Evolutionary conservation across 2,888 invertebrate species (phyloP), one percentile per base, ranked within the genome.

Genomic region (Phoenoteleia sp.): DNA sequence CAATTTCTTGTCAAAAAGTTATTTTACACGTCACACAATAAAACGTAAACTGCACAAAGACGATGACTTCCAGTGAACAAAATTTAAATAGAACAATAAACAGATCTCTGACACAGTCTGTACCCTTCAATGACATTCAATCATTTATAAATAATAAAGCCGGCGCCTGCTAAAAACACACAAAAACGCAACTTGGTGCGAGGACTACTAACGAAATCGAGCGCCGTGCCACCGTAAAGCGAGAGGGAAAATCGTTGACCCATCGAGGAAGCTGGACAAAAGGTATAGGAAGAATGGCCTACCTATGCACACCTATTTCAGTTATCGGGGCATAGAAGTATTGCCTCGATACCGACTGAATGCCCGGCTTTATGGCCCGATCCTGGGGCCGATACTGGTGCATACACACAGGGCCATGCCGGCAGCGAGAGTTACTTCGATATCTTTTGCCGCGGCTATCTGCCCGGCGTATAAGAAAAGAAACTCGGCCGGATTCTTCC

Each of bases 261-360:
- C 77, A 75, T 74, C 77, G 83, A 72, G 77, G 60, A 49, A 60
- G 69, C 79, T 72, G 88, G 87, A 90, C 91, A 92, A 92, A 91
- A 90, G 89, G 88, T 87, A 85, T 67, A 87, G 88, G 90, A 90
- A 92, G 91, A 91, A 90, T 90, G 90, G 91, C 86, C 88, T 88
- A 90, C 90, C 91, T 90, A 88, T 90, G 88, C 88, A 76, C 89
- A 87, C 89, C 90, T 90, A 90, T 89, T 91, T 91, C 90, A 90
- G 89, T 92, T 93, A 93, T 93, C 93, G 88, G 90, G 88, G 87
- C 91, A 86, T 87, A 89, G 90, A 89, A 91, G 89, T 91, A 91
- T 91, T 90, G 91, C 89, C 81, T 88, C 86, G 91, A 92, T 92
- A 92, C 88, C 89, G 89, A 91, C 89, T 91, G 92, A 92, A 92